These are phyloP conservation scores for Hippocampus barbouri DNA, from an alignment of 2,113 vertebrate genomes.

Conservation along the genomic window DNA sequence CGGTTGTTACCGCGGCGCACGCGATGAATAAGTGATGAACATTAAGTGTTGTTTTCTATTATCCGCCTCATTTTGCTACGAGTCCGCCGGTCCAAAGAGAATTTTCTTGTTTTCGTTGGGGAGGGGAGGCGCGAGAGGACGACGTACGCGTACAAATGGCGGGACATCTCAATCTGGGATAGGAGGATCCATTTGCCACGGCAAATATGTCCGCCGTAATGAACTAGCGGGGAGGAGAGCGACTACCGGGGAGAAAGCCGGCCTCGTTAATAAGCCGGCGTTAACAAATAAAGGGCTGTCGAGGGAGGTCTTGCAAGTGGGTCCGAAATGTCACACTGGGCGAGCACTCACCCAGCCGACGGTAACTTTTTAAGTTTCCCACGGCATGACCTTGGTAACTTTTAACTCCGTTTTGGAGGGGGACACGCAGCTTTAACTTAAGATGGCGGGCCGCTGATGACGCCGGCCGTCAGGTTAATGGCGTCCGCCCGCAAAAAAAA, in stretches of 20 bases:
- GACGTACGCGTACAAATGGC: constrained; percentile 20
- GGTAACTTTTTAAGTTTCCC: constrained; percentile 18
- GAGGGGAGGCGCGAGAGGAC: constrained; percentile 51
- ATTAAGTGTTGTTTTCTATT: background rate
- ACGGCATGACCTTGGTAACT: constrained; percentile 23
- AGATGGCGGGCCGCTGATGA: background rate
- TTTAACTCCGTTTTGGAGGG: background rate
- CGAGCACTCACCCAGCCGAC: constrained; percentile 34
- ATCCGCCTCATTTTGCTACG: background rate
- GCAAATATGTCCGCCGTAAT: constrained; percentile 55
- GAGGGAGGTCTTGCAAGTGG: constrained; percentile 28
- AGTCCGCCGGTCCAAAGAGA: constrained; percentile 33
- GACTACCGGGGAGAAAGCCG: constrained; percentile 55
- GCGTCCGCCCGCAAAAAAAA: constrained; percentile 21
- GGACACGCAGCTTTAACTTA: background rate
- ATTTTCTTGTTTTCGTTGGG: constrained; percentile 28
- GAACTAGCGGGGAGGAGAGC: constrained; percentile 60
- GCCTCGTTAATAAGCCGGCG: constrained; percentile 58
- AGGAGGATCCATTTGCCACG: constrained; percentile 57
- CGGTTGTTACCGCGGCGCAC: background rate
- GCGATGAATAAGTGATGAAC: background rate
- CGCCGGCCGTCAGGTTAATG: constrained; percentile 25
- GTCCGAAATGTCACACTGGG: constrained; percentile 33
- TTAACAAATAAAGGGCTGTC: constrained; percentile 57
- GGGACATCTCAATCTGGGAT: constrained; percentile 65